Evolutionary conservation across 1,140 invertebrate species (phyloP).

Genomic region (Hesperophylax magnus): DNA sequence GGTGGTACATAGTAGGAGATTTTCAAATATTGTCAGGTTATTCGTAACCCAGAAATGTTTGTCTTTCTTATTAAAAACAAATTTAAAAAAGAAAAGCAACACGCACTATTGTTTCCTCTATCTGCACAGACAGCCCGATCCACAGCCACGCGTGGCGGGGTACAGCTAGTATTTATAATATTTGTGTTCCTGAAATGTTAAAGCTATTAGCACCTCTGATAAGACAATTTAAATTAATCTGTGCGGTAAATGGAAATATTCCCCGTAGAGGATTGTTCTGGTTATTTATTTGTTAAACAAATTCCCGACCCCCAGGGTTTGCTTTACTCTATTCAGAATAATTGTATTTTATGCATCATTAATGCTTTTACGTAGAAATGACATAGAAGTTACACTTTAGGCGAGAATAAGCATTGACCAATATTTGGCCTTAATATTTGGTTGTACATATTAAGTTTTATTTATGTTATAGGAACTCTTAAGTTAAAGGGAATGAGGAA

Average conservation of each 20-base stretch:
- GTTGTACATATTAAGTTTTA: constrained; percentile 44
- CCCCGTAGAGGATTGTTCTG: constrained; percentile 20
- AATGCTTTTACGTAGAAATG: constrained; percentile 24
- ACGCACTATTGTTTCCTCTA: too few relatives aligned
- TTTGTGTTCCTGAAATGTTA: too few relatives aligned
- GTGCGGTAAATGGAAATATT: constrained; percentile 2
- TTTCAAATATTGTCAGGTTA: too few relatives aligned
- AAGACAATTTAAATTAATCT: neutral
- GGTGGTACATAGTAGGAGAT: too few relatives aligned
- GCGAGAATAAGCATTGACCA: constrained; percentile 52
- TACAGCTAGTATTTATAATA: too few relatives aligned
- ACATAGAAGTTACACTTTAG: constrained; percentile 31
- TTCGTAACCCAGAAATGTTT: too few relatives aligned
- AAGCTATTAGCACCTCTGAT: too few relatives aligned
- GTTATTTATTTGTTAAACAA: constrained; percentile 57
- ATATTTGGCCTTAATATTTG: constrained; percentile 57
- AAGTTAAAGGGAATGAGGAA: neutral
- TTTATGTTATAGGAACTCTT: constrained; percentile 19
- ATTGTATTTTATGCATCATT: constrained; percentile 26
- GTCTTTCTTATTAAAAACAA: too few relatives aligned
- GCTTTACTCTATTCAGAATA: constrained; percentile 43
- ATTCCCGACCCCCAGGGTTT: constrained; percentile 51
- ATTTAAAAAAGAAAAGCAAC: too few relatives aligned
- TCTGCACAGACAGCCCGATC: too few relatives aligned
- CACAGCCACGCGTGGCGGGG: too few relatives aligned